Base-by-base conservation (phyloP, 1,140 invertebrate species). In the Helicoverpa zea region DNA sequence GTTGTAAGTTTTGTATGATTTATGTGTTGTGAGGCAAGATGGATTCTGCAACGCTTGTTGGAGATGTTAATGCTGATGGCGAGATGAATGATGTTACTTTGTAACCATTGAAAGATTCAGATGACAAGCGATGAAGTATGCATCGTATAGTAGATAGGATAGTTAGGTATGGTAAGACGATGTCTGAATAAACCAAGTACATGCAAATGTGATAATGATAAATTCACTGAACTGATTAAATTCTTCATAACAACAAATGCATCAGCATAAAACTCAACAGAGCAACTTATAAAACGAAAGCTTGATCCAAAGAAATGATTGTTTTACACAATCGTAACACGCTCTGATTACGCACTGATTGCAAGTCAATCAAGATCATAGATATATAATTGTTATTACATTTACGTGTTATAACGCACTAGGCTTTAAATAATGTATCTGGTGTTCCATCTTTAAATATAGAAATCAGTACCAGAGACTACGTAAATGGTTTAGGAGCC, bases 351-450 rank as follows among this genome's bases (percentile, higher is more conserved):
- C 49, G 14, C 73, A 76, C 11, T 52, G 59, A 64, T 64, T 63
- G 74, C 47, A 47, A 64, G 59, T 77, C 74, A 77, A 77, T 77
- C 74, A 77, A 23, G 18, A 14, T 63, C 59, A 77, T 77, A 30
- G 52, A 63, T 12, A 77, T 77, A 59, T 64, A n/a, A 13, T 64
- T 64, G 64, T 59, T 77, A 77, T 77, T 49, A 76, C 56, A 59
- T 63, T 63, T 63, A 51, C 13, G 35, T 51, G 18, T 61, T 76
- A 47, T 61, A n/a, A 13, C 12, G 4, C 11, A 75, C 35, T 54
- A 61, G 23, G 43, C 35, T 43, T 43, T 43, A 54, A 54, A 23
- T 75, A 16, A 59, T 75, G 43, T n/a, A 1, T 10, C 54, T 43
- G 23, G 18, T n/a, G 5, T 47, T 29, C 12, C 29, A 59, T 59